Percentiles rank a stretch among this genome's conserved stretches.
phyloP scores from a whole-genome alignment of 2,797 vertebrate species.

The Clarias fuscus region DNA sequence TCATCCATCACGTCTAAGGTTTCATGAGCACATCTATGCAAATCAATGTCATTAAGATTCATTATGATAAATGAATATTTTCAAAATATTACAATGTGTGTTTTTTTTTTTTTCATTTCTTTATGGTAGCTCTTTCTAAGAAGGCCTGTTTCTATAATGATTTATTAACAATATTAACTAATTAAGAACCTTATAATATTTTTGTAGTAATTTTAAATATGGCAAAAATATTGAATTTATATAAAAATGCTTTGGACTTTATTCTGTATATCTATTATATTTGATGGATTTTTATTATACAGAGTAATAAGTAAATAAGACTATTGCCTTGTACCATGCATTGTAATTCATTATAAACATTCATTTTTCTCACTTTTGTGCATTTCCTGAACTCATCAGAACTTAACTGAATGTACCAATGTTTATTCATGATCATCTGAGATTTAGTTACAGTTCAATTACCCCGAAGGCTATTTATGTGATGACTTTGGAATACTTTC shows the following conservation, averaged over 20 bases:
- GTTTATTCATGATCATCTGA: neutral
- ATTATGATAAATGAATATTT: neutral
- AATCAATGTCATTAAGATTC: neutral
- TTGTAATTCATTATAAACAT: neutral
- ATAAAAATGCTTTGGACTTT: neutral
- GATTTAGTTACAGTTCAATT: neutral
- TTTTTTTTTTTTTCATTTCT: neutral
- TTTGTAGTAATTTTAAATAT: neutral
- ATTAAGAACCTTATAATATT: neutral
- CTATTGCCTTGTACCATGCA: neutral
- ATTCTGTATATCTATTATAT: neutral
- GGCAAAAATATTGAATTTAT: neutral
- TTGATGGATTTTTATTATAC: neutral
- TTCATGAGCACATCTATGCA: neutral
- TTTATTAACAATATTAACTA: neutral
- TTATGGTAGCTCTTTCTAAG: neutral
- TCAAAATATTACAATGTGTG: neutral
- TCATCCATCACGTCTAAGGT: constrained; percentile 10
- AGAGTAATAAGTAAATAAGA: neutral
- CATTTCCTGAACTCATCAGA: neutral
- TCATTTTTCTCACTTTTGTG: neutral
- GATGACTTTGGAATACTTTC: neutral
- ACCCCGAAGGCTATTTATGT: neutral
- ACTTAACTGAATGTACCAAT: neutral
- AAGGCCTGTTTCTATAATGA: neutral